A percentile compares a stretch with the other conserved stretches of the same genome.
Evolutionary conservation across 2,113 vertebrate genomes (phyloP).

Genomic region (Natator depressus): DNA sequence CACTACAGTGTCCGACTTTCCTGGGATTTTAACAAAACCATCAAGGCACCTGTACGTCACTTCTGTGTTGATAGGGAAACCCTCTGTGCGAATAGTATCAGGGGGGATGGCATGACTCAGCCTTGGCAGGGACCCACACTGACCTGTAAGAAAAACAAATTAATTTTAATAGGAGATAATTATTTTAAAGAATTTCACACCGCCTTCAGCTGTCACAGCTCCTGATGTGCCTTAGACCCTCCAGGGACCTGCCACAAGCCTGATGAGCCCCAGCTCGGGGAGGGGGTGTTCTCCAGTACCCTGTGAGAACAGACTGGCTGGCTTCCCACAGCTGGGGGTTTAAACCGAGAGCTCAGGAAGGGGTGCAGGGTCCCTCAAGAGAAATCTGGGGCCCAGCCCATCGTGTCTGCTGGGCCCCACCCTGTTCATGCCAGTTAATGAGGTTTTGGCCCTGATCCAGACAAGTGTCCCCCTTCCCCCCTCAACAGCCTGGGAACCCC

Average conservation of each 20-base stretch:
- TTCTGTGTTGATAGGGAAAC: background rate
- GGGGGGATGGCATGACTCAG: background rate
- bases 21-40: background rate
- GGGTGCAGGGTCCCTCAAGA: background rate
- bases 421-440: too few species aligned
- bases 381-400: background rate
- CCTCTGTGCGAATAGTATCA: rapidly evolving
- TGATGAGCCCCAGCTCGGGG: background rate
- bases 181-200: background rate
- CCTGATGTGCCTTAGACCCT: background rate
- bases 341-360: background rate
- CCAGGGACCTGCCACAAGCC: background rate
- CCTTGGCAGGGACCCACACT: background rate
- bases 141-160: background rate
- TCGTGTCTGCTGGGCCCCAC: too few species aligned
- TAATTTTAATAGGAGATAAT: background rate
- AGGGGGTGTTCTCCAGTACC: background rate
- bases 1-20: rapidly evolving
- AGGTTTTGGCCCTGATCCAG: too few species aligned
- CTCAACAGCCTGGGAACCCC: rapidly evolving
- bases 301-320: background rate
- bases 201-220: too few species aligned
- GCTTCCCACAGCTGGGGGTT: background rate
- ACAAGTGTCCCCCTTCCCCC: too few species aligned
- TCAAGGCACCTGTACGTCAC: rapidly evolving